Conservation (phyloP, 2,113 vertebrate genomes). For the Scartelaos histophorus region DNA sequence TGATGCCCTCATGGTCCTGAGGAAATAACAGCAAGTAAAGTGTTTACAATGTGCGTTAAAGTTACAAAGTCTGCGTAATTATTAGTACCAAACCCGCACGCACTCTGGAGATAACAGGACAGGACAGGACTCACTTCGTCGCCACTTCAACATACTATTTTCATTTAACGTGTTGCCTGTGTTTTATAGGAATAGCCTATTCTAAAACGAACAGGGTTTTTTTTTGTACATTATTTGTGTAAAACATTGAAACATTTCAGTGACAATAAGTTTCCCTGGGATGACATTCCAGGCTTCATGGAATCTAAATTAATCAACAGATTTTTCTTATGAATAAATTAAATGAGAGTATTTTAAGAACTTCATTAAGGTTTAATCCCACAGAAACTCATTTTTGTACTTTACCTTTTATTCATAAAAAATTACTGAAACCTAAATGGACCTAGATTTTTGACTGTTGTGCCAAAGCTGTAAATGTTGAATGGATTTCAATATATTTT, state of each 20-base stretch:
- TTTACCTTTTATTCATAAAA: not conserved
- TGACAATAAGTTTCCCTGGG: not conserved
- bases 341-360: not conserved
- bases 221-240: not conserved
- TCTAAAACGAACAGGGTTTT: not conserved
- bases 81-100: too few relatives aligned
- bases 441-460: too few relatives aligned
- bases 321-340: conserved; percentile 2
- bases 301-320: conserved; percentile 5
- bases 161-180: not conserved
- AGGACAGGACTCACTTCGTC: too few relatives aligned
- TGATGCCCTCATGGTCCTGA: not conserved
- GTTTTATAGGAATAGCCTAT: not conserved
- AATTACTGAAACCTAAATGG: not conserved
- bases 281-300: not conserved
- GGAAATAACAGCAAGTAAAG: not conserved
- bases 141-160: too few relatives aligned
- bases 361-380: conserved; percentile 1
- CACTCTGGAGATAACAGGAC: too few relatives aligned
- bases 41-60: not conserved
- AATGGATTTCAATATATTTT: not conserved
- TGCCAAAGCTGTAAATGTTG: not conserved
- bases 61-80: not conserved
- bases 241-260: not conserved
- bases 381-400: not conserved